Conservation (phyloP, 2,113 vertebrate species). For the Anhinga anhinga region DNA sequence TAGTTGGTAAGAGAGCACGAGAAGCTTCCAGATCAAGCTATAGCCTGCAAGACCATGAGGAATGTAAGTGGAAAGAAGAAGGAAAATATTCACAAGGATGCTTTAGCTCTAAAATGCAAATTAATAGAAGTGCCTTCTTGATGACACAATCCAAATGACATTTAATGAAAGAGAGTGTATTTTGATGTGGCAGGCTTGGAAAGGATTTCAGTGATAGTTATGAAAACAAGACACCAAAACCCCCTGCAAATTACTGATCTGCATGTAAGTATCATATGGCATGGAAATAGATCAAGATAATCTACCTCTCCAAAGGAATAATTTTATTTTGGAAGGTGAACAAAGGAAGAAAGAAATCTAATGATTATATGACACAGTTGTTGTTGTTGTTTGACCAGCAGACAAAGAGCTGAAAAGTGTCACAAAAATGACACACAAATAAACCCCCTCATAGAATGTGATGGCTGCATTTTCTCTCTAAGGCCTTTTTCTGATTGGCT, state of each 20-base stretch:
- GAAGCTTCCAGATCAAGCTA: neutral
- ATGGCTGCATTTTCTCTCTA: neutral
- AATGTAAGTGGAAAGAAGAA: neutral
- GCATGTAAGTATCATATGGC: neutral
- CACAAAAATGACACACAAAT: neutral
- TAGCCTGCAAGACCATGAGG: neutral
- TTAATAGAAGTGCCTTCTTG: neutral
- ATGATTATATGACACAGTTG: neutral
- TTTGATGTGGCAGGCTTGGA: neutral
- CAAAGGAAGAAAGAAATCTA: neutral
- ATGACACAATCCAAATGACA: slow-evolving; percentile 28
- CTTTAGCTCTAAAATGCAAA: neutral
- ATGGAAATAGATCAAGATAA: neutral
- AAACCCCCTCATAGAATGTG: neutral
- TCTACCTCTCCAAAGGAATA: neutral
- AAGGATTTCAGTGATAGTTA: neutral
- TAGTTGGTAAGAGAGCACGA: neutral
- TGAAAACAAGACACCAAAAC: neutral
- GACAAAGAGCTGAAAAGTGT: neutral
- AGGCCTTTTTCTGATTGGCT: neutral
- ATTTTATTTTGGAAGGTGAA: neutral
- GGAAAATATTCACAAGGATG: neutral
- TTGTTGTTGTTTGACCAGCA: neutral
- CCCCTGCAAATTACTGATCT: neutral
- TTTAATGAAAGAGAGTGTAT: neutral